These are phyloP conservation scores for Napeogenes sylphis DNA, from an alignment of 2,888 invertebrate genomes.

Conservation along the genomic window DNA sequence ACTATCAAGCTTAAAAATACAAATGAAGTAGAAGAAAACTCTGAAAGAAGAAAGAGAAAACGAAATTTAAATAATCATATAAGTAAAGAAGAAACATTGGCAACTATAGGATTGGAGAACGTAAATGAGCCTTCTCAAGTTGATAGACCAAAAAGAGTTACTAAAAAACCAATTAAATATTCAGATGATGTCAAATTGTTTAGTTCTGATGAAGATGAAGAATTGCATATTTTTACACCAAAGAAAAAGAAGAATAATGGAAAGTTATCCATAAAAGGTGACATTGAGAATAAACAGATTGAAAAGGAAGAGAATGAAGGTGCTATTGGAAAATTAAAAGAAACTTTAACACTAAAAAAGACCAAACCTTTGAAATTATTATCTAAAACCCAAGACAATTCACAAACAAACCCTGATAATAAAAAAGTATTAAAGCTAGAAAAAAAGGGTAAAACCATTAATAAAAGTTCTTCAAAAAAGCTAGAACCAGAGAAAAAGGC, in stretches of 20 bases:
- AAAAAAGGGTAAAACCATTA: neutral
- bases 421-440: slow-evolving; percentile 9
- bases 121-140: slow-evolving; percentile 27
- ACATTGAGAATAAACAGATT: slow-evolving; percentile 9
- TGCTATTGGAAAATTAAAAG: neutral
- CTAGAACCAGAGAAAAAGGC: slow-evolving; percentile 30
- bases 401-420: slow-evolving; percentile 6
- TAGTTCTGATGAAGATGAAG: slow-evolving; percentile 72
- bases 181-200: slow-evolving; percentile 46
- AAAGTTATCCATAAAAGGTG: slow-evolving; percentile 9
- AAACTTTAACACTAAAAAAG: neutral
- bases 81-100: slow-evolving; percentile 15
- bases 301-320: slow-evolving; percentile 10
- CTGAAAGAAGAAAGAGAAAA: slow-evolving; percentile 38
- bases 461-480: slow-evolving; percentile 6
- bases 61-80: slow-evolving; percentile 25
- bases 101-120: slow-evolving; percentile 13
- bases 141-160: slow-evolving; percentile 55
- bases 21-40: slow-evolving; percentile 22
- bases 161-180: slow-evolving; percentile 64
- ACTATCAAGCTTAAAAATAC: neutral
- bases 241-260: slow-evolving; percentile 53
- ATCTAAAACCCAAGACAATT: slow-evolving; percentile 17
- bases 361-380: slow-evolving; percentile 7
- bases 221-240: slow-evolving; percentile 64